A percentile compares a stretch with the other conserved stretches of the same genome.
Conservation (phyloP, 2,797 vertebrate species). For the Alosa sapidissima region DNA sequence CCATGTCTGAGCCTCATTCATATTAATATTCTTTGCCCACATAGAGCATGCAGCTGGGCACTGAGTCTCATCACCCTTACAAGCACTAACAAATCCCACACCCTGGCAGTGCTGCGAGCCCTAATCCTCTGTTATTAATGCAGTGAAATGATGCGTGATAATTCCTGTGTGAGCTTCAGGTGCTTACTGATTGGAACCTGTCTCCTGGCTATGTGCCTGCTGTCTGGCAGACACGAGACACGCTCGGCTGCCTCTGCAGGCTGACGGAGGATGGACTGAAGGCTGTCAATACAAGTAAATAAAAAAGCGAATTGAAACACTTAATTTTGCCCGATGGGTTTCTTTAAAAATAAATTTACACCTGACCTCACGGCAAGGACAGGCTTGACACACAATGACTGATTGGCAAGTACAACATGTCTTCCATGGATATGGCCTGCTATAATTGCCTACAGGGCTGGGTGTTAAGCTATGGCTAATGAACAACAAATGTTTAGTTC, state of each 20-base stretch:
- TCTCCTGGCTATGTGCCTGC: not conserved
- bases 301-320: not conserved
- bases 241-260: not conserved
- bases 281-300: not conserved
- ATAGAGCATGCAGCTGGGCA: no score
- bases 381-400: no score
- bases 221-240: not conserved
- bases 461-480: no score
- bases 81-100: not conserved
- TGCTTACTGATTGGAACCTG: not conserved
- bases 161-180: not conserved
- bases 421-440: no score
- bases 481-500: not conserved
- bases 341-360: no score
- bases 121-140: conserved; percentile 10
- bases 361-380: no score
- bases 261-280: not conserved
- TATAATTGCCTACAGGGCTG: no score
- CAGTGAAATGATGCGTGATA: not conserved
- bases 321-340: no score
- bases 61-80: not conserved
- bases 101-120: not conserved
- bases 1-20: no score
- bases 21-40: no score
- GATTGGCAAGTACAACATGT: no score